phyloP scores from a whole-genome alignment of 2,113 vertebrate species.

The Halichoerus grypus region DNA sequence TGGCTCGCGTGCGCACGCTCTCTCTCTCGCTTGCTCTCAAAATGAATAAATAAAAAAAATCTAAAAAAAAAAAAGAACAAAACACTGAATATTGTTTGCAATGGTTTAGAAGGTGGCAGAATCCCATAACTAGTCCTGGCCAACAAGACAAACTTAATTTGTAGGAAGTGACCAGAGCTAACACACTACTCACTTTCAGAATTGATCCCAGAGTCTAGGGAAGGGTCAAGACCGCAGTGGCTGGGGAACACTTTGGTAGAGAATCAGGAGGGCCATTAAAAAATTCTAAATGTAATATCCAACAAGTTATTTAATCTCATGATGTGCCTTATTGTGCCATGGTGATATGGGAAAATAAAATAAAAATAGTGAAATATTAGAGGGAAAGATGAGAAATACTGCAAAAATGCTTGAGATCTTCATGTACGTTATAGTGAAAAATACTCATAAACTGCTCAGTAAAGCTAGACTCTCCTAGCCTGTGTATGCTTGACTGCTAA shows the following conservation, averaged over 20 bases:
- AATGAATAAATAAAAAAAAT: neutral
- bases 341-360: slow-evolving; percentile 1
- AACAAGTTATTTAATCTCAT: neutral
- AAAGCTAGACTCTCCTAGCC: neutral
- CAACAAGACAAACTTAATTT: neutral
- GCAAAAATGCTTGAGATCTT: neutral
- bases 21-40: neutral
- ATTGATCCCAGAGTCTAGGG: neutral
- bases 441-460: neutral
- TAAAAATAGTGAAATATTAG: neutral
- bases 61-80: neutral
- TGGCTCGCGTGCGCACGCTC: fast-evolving
- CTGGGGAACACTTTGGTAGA: neutral
- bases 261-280: neutral
- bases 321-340: neutral
- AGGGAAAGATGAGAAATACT: neutral
- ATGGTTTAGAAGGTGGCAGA: neutral
- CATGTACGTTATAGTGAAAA: neutral
- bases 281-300: neutral
- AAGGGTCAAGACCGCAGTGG: neutral
- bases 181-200: neutral
- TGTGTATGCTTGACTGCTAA: neutral
- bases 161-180: neutral
- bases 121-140: neutral
- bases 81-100: neutral